Evolutionary conservation across 1,140 invertebrate genomes (phyloP), one percentile per base, ranked within the genome.

Genomic region (Neodiprion fabricii): DNA sequence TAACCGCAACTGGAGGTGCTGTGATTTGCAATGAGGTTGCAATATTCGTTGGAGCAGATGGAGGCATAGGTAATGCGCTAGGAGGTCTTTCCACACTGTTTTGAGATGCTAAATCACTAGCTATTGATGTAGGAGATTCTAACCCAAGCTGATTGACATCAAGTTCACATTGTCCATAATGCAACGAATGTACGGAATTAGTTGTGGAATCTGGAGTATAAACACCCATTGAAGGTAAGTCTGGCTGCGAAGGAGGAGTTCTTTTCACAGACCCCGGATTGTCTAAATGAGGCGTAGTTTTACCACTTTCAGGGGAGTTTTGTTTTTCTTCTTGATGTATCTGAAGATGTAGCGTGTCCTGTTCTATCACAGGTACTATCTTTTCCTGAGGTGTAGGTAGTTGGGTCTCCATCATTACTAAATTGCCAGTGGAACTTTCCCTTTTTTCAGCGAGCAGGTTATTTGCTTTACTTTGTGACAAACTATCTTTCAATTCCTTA

Each of bases 41-140:
- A 61, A 87, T 82, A 17, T 82, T 74, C 8, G 71, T 81, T 7
- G 79, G 74, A 9, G 81, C 88, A 74, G 81, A 85, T 72, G 72
- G 78, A 23, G 83, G 85, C 79, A 87, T 85, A 0, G 87, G 86
- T 11, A 87, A 53, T 3, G 86, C 87, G 53, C 87, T 89, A 0
- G 88, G 88, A 9, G 91, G 89, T 66, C 90, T 84, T 79, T 94
- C 93, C 78, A 92, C 91, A 78, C 93, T 92, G 81, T 93, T 94
- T 70, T 94, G 94, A 14, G 93, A 93, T 1, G 94, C 92, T 81
- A 97, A 91, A 84, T 97, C 95, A 50, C 95, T 95, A 0, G 94
- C 93, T 73, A 97, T 96, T 23, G 95, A 96, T 0, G 95, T 93
- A 0, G 96, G 96, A 0, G 96, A 97, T 81, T 97, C 95, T 71